Percentiles rank a stretch among this genome's conserved stretches.
phyloP scores from a whole-genome alignment of 2,888 invertebrate species.

The Amphiduros pacificus region DNA sequence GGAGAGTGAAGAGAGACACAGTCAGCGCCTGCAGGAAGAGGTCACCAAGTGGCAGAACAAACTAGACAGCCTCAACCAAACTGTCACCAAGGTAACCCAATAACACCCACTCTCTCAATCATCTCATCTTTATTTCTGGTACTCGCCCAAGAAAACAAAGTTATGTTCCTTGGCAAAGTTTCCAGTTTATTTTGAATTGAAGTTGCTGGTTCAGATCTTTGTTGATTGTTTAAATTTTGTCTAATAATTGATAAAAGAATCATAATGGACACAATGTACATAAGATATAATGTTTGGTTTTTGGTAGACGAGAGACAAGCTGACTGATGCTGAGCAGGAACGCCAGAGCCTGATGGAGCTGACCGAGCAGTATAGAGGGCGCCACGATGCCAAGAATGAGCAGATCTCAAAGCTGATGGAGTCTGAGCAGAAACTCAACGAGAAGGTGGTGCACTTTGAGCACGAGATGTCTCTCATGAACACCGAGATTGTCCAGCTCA shows the following conservation, averaged over 20 bases:
- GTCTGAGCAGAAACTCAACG: not conserved
- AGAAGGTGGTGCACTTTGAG: not conserved
- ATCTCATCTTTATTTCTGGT: too few species aligned
- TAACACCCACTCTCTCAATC: too few species aligned
- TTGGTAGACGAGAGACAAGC: slow-evolving; percentile 1
- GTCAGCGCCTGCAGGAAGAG: slow-evolving; percentile 4
- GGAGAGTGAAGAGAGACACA: slow-evolving; percentile 1
- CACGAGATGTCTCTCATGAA: not conserved
- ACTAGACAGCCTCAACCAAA: not conserved
- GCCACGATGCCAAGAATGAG: too few species aligned
- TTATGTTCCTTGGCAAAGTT: too few species aligned
- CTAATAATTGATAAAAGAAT: too few species aligned
- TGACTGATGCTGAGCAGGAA: not conserved
- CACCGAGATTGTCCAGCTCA: not conserved
- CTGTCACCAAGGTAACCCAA: slow-evolving; percentile 4
- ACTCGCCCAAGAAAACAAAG: too few species aligned
- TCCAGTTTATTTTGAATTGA: too few species aligned
- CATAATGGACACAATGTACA: not conserved
- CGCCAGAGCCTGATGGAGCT: not conserved
- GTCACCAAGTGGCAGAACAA: slow-evolving; percentile 1
- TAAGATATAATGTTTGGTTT: not conserved
- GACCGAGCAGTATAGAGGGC: too few species aligned
- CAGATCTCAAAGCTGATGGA: not conserved
- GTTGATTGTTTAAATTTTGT: too few species aligned
- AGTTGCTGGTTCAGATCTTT: too few species aligned